A percentile compares a stretch with the other conserved stretches of the same genome.
These are phyloP conservation scores for Oreocharis arfaki DNA, from an alignment of 2,113 vertebrate genomes.

Conservation along the genomic window DNA sequence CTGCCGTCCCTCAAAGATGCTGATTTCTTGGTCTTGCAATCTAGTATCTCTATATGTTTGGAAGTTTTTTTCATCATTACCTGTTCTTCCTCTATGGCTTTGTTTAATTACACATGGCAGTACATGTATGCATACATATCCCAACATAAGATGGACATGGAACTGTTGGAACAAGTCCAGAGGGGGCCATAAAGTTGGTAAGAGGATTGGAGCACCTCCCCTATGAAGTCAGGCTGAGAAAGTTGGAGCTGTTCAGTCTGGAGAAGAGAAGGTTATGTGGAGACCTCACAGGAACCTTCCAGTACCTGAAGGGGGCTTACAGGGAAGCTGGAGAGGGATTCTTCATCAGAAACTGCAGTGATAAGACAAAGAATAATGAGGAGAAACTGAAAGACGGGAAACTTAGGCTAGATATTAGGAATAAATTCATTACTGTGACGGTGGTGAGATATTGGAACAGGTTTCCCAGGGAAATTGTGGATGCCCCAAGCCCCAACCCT, in stretches of 20 bases:
- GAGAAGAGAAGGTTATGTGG: accelerated
- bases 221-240: neutral
- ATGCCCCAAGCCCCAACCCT: neutral
- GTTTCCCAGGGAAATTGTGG: neutral
- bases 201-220: neutral
- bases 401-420: neutral
- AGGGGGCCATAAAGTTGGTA: neutral
- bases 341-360: neutral
- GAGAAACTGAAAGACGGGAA: neutral
- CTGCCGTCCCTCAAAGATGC: neutral
- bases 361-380: neutral
- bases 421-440: neutral
- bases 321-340: neutral
- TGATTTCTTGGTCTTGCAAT: neutral
- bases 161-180: neutral
- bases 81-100: neutral
- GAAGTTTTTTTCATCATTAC: neutral
- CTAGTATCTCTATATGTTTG: neutral
- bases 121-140: neutral
- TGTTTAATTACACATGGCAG: neutral
- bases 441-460: neutral
- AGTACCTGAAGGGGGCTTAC: neutral
- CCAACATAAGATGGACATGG: neutral
- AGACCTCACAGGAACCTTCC: neutral
- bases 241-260: neutral